Percentiles rank a stretch among this genome's conserved stretches.
Conservation (phyloP, 2,888 invertebrate genomes). For the Eupithecia vulgata region DNA sequence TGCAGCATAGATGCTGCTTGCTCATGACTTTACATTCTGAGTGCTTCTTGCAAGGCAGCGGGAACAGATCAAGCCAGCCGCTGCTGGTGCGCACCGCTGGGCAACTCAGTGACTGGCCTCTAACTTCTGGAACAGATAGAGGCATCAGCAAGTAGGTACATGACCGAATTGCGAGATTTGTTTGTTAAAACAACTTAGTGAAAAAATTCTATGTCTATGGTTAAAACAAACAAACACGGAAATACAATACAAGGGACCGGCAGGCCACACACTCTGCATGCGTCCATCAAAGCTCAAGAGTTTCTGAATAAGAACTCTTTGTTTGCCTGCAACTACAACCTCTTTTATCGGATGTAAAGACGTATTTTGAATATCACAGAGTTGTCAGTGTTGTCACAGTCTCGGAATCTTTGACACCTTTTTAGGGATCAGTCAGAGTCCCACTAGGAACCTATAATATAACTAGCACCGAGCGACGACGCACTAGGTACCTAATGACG, state of each 20-base stretch:
- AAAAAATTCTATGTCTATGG: too few species aligned
- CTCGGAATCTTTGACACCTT: background rate
- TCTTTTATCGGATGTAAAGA: background rate
- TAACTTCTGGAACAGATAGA: slow-evolving; percentile 47
- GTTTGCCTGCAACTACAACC: background rate
- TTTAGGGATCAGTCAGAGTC: background rate
- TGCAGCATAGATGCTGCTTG: slow-evolving; percentile 82
- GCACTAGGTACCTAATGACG: background rate
- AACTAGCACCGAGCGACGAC: background rate
- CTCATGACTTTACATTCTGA: slow-evolving; percentile 84
- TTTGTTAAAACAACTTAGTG: too few species aligned
- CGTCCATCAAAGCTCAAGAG: background rate
- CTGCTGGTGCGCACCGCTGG: slow-evolving; percentile 78
- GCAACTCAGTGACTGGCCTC: slow-evolving; percentile 68
- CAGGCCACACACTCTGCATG: too few species aligned
- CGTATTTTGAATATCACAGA: background rate
- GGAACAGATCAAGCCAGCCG: slow-evolving; percentile 81
- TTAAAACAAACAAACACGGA: too few species aligned
- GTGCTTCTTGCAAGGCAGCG: slow-evolving; percentile 82
- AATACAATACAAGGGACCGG: too few species aligned
- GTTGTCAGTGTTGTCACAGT: background rate
- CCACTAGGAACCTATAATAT: background rate
- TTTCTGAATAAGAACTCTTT: background rate
- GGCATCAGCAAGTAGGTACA: background rate
- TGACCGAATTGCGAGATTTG: background rate